phyloP scores from a whole-genome alignment of 2,888 invertebrate genomes.

The Campoletis raptor region DNA sequence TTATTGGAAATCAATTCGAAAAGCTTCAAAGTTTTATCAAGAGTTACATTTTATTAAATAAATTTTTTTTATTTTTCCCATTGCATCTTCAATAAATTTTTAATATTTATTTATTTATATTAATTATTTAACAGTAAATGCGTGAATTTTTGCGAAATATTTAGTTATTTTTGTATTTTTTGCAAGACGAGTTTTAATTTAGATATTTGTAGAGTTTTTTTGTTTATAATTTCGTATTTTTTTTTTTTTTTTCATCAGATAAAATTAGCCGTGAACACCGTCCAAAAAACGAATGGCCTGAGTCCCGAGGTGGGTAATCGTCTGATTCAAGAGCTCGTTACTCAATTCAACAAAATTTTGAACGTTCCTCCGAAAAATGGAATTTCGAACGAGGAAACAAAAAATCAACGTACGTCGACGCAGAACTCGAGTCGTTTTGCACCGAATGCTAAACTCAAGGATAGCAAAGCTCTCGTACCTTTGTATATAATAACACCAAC shows the following conservation, averaged over 20 bases:
- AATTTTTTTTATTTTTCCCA: not conserved
- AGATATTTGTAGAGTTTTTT: not conserved
- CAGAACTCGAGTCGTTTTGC: not conserved
- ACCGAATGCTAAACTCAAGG: constrained; percentile 1
- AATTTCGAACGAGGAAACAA: constrained; percentile 25
- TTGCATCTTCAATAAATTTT: no score
- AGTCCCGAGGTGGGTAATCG: constrained; percentile 79
- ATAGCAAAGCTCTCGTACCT: constrained; percentile 78
- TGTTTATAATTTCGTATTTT: no score
- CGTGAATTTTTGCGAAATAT: not conserved
- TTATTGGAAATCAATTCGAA: no score
- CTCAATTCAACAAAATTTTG: constrained; percentile 74
- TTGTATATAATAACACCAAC: constrained; percentile 91
- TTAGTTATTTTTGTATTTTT: no score
- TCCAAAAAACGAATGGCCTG: constrained; percentile 78
- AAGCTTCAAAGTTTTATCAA: not conserved
- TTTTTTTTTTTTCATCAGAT: constrained; percentile 71
- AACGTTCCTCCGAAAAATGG: constrained; percentile 7
- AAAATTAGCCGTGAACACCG: constrained; percentile 76
- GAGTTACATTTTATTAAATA: not conserved
- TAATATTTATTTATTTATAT: no score
- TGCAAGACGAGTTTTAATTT: no score
- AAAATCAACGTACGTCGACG: constrained; percentile 7
- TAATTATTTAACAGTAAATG: no score
- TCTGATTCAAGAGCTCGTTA: constrained; percentile 76